Evolutionary conservation across 2,797 vertebrate genomes (phyloP).

Genomic region (Gymnopithys bicolor): DNA sequence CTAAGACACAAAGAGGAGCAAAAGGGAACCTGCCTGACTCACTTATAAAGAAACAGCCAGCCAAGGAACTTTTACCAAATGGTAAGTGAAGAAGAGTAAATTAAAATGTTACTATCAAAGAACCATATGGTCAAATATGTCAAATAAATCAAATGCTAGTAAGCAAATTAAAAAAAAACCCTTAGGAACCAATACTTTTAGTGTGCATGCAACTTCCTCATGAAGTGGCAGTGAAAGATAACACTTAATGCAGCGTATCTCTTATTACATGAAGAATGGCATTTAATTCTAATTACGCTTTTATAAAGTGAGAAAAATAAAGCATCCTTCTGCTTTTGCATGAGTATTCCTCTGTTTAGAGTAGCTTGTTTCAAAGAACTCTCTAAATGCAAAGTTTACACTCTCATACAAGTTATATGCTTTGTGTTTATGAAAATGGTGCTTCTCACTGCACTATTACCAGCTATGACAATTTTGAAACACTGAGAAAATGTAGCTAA

Average conservation of each 20-base stretch:
- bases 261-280: not conserved
- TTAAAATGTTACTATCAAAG: not conserved
- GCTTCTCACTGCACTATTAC: not conserved
- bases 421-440: not conserved
- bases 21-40: slow-evolving; percentile 21
- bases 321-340: not conserved
- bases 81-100: not conserved
- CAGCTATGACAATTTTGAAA: not conserved
- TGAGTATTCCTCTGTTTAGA: not conserved
- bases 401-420: not conserved
- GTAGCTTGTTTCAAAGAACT: not conserved
- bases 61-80: not conserved
- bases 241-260: not conserved
- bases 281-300: not conserved
- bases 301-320: not conserved
- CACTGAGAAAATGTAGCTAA: not conserved
- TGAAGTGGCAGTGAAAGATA: not conserved
- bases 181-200: not conserved
- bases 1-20: not conserved
- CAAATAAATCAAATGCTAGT: not conserved
- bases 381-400: not conserved
- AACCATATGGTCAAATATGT: not conserved
- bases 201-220: not conserved
- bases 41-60: not conserved
- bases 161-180: not conserved